Conservation (phyloP, 1,140 invertebrate species). For the Magallana gigas region DNA sequence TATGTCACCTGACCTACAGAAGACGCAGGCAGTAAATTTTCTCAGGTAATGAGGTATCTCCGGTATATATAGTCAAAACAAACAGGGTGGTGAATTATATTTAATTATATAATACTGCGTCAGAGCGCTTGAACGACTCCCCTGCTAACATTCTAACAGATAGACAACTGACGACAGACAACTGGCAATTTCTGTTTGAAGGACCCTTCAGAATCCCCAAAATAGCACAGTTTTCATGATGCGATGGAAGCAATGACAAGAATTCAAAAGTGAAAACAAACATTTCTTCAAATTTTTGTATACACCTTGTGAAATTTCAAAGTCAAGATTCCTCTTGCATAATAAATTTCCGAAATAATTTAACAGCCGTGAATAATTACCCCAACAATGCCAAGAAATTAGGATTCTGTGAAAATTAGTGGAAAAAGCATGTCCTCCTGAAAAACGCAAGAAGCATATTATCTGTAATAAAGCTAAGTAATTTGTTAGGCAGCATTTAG, state of each 20-base stretch:
- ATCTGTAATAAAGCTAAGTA: not conserved
- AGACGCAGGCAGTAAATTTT: slow-evolving; percentile 5
- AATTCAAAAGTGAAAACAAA: not conserved
- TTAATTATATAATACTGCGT: not conserved
- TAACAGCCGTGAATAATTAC: not conserved
- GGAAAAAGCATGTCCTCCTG: not conserved
- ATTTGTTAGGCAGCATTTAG: slow-evolving; percentile 7
- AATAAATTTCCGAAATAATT: not conserved
- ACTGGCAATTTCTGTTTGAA: not conserved
- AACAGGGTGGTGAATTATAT: not conserved
- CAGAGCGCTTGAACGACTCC: not conserved
- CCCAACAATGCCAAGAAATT: slow-evolving; percentile 1
- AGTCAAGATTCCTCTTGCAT: not conserved
- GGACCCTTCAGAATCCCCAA: not conserved
- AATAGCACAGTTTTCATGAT: not conserved
- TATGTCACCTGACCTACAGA: slow-evolving; percentile 13
- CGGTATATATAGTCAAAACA: not conserved
- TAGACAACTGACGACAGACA: not conserved
- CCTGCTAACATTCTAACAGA: not conserved
- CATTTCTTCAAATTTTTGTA: not conserved
- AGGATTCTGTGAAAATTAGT: not conserved
- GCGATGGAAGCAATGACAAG: slow-evolving; percentile 7
- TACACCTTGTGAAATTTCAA: not conserved
- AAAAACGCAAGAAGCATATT: not conserved
- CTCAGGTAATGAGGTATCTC: slow-evolving; percentile 21